Base-by-base conservation (phyloP, 2,113 vertebrate genomes). In the Sigmodon hispidus region DNA sequence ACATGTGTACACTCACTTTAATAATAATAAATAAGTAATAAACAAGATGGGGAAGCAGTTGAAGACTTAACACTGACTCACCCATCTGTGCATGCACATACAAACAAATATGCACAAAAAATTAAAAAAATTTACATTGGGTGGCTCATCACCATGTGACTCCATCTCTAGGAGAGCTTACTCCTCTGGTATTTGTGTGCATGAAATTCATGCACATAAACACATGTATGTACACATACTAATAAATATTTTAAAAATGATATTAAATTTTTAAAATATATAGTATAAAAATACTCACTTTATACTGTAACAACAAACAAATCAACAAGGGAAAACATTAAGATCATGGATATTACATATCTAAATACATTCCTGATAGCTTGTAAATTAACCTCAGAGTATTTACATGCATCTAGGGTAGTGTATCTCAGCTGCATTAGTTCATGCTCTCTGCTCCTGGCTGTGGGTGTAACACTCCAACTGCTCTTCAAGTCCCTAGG, bases 251-350 rank as follows among this genome's bases (percentile, higher is more conserved):
- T 81, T 21, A 40, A 55, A 80, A 81, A 40, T 59, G 36, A 59
- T 59, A 24, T 36, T 40, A 59, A 81, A 40, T 3, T 61, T 57
- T n/a, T 69, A 86, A 94, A 91, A 63, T 11, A 57, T 4, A 85
- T 1, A 81, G 43, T 22, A 0, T 77, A 96, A 91, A 50, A 55
- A 95, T 79, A 63, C 6, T 19, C 19, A 48, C 45, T 90, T 79
- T 85, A n/a, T 88, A 88, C 5, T 34, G 40, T 52, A 93, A 73
- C 45, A 92, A 87, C 36, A 93, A 87, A 40, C 29, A 92, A 93
- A 90, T 67, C 36, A 93, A 55, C 40, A 87, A 43, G 1, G 86
- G 36, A 96, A 94, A 94, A 91, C 31, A 52, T 29, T 73, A 59
- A 88, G 26, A 94, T 84, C 89, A n/a, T 24, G 22, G 52, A 48